phyloP scores from a whole-genome alignment of 2,113 vertebrate species.

The Dasyurus viverrinus region DNA sequence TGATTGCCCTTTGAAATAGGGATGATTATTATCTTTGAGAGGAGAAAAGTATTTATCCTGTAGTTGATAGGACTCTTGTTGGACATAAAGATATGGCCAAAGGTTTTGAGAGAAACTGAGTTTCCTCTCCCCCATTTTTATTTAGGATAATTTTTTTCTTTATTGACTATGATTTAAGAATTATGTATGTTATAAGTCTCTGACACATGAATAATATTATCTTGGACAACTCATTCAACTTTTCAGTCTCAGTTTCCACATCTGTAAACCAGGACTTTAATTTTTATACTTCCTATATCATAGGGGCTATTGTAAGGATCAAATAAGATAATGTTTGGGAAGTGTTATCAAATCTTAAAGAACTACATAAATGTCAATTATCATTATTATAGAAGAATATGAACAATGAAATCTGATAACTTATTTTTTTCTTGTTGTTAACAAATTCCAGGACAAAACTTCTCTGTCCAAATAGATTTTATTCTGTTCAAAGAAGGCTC shows the following conservation, averaged over 20 bases:
- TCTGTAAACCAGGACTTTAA: background rate
- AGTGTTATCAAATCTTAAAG: background rate
- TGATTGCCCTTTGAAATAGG: background rate
- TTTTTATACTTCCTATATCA: background rate
- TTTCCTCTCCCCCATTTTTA: background rate
- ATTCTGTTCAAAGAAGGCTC: background rate
- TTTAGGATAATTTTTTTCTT: background rate
- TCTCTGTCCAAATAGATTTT: background rate
- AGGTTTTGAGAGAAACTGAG: background rate
- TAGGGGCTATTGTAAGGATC: background rate
- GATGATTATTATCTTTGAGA: background rate
- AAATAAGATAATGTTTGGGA: background rate
- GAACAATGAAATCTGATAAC: background rate
- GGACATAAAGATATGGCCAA: background rate
- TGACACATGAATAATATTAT: background rate
- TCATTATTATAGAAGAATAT: background rate
- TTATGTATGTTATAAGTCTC: background rate
- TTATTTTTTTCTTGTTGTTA: background rate
- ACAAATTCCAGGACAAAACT: background rate
- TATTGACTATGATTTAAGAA: background rate
- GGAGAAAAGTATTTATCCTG: background rate
- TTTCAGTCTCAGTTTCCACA: background rate
- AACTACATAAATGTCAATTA: background rate
- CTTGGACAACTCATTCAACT: background rate
- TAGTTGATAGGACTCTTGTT: background rate